A percentile compares a stretch with the other conserved stretches of the same genome.
phyloP scores from a whole-genome alignment of 1,140 invertebrate genomes.

The Dinothrombium tinctorium region DNA sequence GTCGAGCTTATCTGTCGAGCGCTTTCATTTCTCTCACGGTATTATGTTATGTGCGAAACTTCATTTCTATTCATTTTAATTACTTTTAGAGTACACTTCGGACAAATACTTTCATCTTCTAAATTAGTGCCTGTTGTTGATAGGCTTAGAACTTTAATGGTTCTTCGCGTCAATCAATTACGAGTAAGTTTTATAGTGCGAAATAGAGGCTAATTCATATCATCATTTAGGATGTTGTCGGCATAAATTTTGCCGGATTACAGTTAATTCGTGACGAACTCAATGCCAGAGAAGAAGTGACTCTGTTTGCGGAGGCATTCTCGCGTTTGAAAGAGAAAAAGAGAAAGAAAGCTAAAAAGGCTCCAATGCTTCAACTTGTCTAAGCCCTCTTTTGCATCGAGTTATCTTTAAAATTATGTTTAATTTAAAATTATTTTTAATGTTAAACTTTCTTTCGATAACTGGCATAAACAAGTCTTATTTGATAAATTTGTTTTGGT shows the following conservation, averaged over 20 bases:
- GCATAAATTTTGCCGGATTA: constrained; percentile 6
- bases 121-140: constrained; percentile 5
- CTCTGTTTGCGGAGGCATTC: constrained; percentile 4
- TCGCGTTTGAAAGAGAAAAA: not conserved
- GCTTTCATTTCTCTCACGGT: constrained; percentile 49
- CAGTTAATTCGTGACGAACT: not conserved
- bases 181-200: too few species aligned
- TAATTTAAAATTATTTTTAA: too few species aligned
- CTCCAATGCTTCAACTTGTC: too few species aligned
- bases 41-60: constrained; percentile 2
- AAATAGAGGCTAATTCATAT: too few species aligned
- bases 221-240: too few species aligned
- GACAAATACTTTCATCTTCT: constrained; percentile 7
- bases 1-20: constrained; percentile 48
- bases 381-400: too few species aligned
- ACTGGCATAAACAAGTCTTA: too few species aligned
- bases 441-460: too few species aligned
- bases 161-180: not conserved
- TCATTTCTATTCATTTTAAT: not conserved
- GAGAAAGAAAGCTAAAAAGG: not conserved
- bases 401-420: too few species aligned
- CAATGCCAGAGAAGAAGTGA: constrained; percentile 5
- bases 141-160: not conserved
- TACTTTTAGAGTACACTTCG: constrained; percentile 9
- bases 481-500: too few species aligned